A percentile compares a stretch with the other conserved stretches of the same genome.
Conservation (phyloP, 2,888 invertebrate species). For the Chymomyza amoena region DNA sequence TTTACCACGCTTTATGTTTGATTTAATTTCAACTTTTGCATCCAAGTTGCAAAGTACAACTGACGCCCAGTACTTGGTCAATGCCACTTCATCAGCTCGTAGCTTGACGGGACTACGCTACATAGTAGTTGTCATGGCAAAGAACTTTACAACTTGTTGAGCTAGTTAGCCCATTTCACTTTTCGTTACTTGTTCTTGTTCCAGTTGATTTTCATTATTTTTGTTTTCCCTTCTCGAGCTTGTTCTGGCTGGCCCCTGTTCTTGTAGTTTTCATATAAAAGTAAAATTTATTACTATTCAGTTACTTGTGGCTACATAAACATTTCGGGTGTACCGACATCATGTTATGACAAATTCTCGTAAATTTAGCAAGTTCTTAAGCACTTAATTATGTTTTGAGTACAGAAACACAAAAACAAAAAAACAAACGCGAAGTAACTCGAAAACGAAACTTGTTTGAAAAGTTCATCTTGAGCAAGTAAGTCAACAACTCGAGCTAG, state of each 20-base stretch:
- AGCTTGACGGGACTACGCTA: background rate
- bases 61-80: slow-evolving; percentile 51
- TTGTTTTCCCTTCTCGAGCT: slow-evolving; percentile 3
- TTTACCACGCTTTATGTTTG: slow-evolving; percentile 63
- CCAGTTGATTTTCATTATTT: slow-evolving; percentile 46
- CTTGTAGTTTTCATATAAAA: slow-evolving; percentile 53
- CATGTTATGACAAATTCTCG: slow-evolving; percentile 62
- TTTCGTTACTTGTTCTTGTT: slow-evolving; percentile 34
- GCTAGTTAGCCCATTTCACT: slow-evolving; percentile 41
- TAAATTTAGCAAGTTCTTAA: slow-evolving; percentile 61
- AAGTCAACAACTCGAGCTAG: slow-evolving; percentile 30
- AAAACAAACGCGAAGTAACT: slow-evolving; percentile 12
- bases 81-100: slow-evolving; percentile 71
- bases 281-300: slow-evolving; percentile 64
- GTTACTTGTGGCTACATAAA: slow-evolving; percentile 48
- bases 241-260: slow-evolving; percentile 40
- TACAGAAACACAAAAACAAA: slow-evolving; percentile 37
- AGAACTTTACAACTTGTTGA: slow-evolving; percentile 59
- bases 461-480: slow-evolving; percentile 11
- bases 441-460: slow-evolving; percentile 27
- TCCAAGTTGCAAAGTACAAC: slow-evolving; percentile 63
- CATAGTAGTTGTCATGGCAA: slow-evolving; percentile 1
- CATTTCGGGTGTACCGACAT: slow-evolving; percentile 28
- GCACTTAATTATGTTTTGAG: slow-evolving; percentile 72
- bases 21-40: slow-evolving; percentile 72